A percentile compares a stretch with the other conserved stretches of the same genome.
Conservation (phyloP, 2,113 vertebrate species). For the Amazona guildingii region DNA sequence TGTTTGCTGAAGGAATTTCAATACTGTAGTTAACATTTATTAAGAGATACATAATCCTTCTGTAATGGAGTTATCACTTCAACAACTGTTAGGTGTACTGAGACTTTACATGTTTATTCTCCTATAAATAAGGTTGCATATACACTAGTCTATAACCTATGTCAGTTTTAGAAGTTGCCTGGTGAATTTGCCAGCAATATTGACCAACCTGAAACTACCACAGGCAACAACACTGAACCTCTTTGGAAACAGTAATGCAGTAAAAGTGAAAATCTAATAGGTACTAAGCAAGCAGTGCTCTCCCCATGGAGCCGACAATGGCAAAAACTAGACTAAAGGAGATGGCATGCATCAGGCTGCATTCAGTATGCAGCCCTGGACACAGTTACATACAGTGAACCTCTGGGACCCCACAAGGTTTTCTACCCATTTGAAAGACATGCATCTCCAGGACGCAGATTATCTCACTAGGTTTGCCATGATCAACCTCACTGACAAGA, state of each 20-base stretch:
- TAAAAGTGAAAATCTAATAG: background rate
- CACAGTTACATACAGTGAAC: background rate
- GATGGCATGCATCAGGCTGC: background rate
- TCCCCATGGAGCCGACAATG: background rate
- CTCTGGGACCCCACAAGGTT: background rate
- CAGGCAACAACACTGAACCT: background rate
- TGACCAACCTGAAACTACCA: background rate
- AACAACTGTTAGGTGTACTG: background rate
- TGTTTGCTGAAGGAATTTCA: constrained; percentile 16
- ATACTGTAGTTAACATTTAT: background rate
- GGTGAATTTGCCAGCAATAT: background rate
- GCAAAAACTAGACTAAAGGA: background rate
- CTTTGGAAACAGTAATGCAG: background rate
- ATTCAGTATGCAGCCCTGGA: background rate
- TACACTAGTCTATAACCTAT: background rate
- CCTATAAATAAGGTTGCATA: background rate
- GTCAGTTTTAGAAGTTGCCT: background rate
- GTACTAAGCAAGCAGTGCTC: background rate
- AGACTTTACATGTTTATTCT: background rate
- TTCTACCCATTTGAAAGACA: background rate
- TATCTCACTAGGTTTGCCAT: background rate
- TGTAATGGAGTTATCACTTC: background rate
- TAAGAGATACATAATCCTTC: background rate
- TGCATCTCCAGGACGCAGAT: background rate
- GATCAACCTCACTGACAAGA: background rate